Conservation (phyloP, 2,113 vertebrate genomes). For the Pelmatolapia mariae region DNA sequence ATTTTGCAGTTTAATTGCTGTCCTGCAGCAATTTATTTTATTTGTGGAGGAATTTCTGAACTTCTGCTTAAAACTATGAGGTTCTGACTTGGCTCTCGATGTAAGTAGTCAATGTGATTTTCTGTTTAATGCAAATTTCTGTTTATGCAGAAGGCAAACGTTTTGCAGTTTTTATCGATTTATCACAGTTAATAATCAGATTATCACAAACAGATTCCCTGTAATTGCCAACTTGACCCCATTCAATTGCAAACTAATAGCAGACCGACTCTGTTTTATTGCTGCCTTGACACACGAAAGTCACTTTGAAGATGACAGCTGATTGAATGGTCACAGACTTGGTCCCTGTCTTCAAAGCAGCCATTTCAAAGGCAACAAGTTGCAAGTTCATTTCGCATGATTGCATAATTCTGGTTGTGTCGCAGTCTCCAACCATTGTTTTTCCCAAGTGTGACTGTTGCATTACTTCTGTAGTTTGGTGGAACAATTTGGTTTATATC, state of each 20-base stretch:
- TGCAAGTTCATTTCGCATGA: not conserved
- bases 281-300: fast-evolving
- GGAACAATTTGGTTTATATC: not conserved
- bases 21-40: not conserved
- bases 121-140: not conserved
- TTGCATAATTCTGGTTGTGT: not conserved
- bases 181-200: not conserved
- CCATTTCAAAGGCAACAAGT: not conserved
- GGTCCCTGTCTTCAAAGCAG: not conserved
- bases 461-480: not conserved
- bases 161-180: not conserved
- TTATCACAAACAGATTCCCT: not conserved
- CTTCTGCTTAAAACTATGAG: not conserved
- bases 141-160: fast-evolving
- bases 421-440: not conserved
- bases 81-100: fast-evolving
- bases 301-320: not conserved
- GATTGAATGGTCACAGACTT: too few species aligned
- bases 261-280: fast-evolving
- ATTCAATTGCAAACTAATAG: not conserved
- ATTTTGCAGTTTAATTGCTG: not conserved
- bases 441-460: not conserved
- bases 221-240: not conserved
- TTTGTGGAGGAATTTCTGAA: not conserved
- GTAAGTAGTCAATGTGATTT: not conserved